Base-by-base conservation (phyloP, 2,888 invertebrate genomes). In the Tachina grossa region DNA sequence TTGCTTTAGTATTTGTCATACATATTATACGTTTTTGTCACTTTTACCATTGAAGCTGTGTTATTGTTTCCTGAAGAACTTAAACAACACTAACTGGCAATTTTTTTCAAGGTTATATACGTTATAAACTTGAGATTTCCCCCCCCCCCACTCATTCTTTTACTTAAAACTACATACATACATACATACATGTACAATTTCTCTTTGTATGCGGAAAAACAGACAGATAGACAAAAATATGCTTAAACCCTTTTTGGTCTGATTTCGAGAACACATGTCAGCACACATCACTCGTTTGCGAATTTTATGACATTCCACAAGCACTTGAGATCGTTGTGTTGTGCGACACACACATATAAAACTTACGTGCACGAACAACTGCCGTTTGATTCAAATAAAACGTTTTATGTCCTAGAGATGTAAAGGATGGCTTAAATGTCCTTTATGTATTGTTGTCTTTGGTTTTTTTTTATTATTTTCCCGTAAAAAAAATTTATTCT, bases 251-350 rank as follows among this genome's bases (percentile, higher is more conserved):
- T 45, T 84, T 31, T 69, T 87, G 79, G 74, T 84, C 81, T 86
- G 84, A 81, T 80, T 82, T 85, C 71, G 74, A 82, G 66, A 78
- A 53, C 61, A 88, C 83, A 87, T 89, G 90, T 88, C 89, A 89
- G 88, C 89, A 89, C 87, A 89, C 87, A 89, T 87, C 81, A 89
- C 88, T 89, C 88, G 88, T 39, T 4, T 16, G 16, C n/a, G 41
- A 31, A 61, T 88, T 89, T 88, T 45, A 53, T 89, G 88, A 87
- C 89, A 90, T 89, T 89, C 89, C 89, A 90, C 86, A 88, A 84
- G 88, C 88, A 90, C 81, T 86, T 90, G 89, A 90, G 89, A 90
- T 90, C 89, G 88, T 88, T 88, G 16, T 43, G 16, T 41, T 41
- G 41, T 41, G 14, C 71, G 13, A 71, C 77, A 72, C 43, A 39